Evolutionary conservation across 2,888 invertebrate species (phyloP).

Genomic region (Volucella inanis): DNA sequence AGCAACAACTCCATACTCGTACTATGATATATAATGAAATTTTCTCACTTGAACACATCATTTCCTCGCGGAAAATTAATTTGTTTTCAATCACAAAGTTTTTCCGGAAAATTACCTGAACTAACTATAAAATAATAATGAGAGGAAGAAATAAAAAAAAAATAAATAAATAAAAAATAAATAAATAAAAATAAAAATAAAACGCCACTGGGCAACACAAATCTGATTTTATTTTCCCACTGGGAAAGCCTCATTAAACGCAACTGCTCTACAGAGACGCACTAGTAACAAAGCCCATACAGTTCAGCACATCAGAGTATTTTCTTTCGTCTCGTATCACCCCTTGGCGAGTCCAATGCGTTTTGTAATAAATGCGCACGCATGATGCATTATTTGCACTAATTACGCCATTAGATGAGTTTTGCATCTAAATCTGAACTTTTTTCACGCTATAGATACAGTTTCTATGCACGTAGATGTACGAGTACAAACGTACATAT

Average conservation of each 20-base stretch:
- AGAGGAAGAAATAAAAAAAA: constrained; percentile 21
- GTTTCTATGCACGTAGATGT: not conserved
- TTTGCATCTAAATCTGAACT: constrained; percentile 46
- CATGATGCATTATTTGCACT: constrained; percentile 62
- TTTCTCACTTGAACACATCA: constrained; percentile 6
- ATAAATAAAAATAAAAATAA: not conserved
- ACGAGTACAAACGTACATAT: no score
- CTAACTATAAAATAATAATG: constrained; percentile 64
- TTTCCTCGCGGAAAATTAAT: constrained; percentile 58
- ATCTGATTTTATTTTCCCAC: constrained; percentile 66
- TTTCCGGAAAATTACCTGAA: constrained; percentile 69
- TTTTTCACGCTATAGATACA: not conserved
- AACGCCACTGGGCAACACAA: constrained; percentile 19
- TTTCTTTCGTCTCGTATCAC: constrained; percentile 3
- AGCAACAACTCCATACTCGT: no score
- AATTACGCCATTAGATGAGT: constrained; percentile 64
- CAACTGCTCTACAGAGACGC: constrained; percentile 48
- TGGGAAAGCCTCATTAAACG: constrained; percentile 66
- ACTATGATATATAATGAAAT: not conserved
- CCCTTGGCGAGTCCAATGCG: constrained; percentile 15
- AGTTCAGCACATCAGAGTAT: constrained; percentile 22
- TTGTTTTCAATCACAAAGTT: constrained; percentile 68
- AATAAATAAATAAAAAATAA: not conserved
- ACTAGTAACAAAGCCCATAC: constrained; percentile 18
- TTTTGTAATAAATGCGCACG: constrained; percentile 54